phyloP scores from a whole-genome alignment of 2,113 vertebrate species.

The Geococcyx californianus region DNA sequence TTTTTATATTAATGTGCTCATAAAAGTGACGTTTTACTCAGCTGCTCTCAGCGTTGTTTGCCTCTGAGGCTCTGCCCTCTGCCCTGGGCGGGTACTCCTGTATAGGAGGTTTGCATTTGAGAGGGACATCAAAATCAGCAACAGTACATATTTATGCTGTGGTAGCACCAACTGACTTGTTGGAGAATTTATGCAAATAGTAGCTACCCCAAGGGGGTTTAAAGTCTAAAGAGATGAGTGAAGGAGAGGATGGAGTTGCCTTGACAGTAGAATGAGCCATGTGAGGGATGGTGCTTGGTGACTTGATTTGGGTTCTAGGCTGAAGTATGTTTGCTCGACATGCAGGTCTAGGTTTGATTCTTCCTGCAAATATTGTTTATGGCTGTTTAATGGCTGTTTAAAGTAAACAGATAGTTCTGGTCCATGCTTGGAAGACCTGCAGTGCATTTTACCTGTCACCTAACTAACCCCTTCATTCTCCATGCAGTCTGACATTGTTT shows the following conservation, averaged over 20 bases:
- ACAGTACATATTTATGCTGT: neutral
- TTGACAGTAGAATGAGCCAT: neutral
- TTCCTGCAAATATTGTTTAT: neutral
- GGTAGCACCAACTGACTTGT: neutral
- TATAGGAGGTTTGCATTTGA: fast-evolving
- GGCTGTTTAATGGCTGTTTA: neutral
- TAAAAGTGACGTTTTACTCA: neutral
- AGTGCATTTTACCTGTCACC: neutral
- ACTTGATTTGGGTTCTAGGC: neutral
- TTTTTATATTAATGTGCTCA: fast-evolving
- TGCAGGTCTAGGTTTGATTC: neutral
- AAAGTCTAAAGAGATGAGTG: neutral
- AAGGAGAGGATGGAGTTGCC: neutral
- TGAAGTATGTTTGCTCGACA: neutral
- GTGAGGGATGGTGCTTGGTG: neutral
- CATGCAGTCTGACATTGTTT: fast-evolving
- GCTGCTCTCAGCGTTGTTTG: fast-evolving
- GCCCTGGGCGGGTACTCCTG: fast-evolving
- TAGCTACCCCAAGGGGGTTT: neutral
- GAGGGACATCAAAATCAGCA: neutral
- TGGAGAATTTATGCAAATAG: neutral
- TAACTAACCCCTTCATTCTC: neutral
- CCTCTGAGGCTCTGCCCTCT: fast-evolving
- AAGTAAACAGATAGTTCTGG: neutral
- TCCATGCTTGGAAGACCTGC: neutral